A percentile compares a stretch with the other conserved stretches of the same genome.
Conservation (phyloP, 2,888 invertebrate species). For the Stramonita haemastoma region DNA sequence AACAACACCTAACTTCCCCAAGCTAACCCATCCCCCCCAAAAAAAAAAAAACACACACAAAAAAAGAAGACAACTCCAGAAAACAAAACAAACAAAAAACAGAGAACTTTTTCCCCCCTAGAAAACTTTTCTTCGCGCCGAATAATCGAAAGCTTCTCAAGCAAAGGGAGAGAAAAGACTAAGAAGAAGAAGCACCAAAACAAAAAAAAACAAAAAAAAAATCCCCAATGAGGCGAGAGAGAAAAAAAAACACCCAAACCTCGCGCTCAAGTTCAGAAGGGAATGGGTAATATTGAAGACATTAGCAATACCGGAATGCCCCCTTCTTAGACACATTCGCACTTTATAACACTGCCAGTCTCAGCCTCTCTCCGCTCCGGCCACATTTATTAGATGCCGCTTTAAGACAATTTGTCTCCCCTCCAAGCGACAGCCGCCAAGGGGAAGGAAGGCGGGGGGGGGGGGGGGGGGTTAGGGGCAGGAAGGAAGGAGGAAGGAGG, state of each 20-base stretch:
- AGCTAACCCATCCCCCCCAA: not conserved
- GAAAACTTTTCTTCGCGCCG: not conserved
- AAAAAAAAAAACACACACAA: not conserved
- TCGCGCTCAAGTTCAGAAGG: not conserved
- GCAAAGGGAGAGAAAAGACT: no score
- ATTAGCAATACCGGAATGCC: conserved; percentile 25
- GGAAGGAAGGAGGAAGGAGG: not conserved
- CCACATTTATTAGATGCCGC: conserved; percentile 44
- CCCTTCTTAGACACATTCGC: conserved; percentile 29
- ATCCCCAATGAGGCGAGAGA: not conserved
- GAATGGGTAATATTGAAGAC: conserved; percentile 20
- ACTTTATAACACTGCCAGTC: conserved; percentile 21
- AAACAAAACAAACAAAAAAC: not conserved
- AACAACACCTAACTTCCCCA: not conserved
- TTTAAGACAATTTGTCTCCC: conserved; percentile 42
- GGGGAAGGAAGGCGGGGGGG: not conserved
- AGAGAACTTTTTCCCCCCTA: not conserved
- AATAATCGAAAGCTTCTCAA: no score
- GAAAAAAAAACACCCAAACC: not conserved
- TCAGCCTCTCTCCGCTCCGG: not conserved
- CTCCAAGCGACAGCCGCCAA: not conserved
- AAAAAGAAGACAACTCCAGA: not conserved
- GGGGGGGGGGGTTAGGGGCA: no score
- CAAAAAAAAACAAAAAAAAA: not conserved
- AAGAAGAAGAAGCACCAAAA: not conserved